A percentile compares a stretch with the other conserved stretches of the same genome.
These are phyloP conservation scores for Arbacia lixula DNA, from an alignment of 53 echinoderm and acorn worm species.

Conservation along the genomic window DNA sequence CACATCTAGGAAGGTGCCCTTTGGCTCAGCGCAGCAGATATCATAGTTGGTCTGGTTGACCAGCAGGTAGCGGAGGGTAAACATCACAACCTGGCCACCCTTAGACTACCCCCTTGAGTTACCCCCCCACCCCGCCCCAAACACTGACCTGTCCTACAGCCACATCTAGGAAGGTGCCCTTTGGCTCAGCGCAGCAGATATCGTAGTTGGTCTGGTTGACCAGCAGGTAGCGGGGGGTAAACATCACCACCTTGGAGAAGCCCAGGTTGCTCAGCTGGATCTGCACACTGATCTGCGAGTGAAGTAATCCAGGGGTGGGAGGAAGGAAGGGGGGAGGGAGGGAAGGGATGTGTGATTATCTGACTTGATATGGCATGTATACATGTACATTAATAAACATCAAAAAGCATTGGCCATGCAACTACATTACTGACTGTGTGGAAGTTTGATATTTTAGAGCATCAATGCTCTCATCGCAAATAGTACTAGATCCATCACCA, in stretches of 20 bases:
- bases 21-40: constrained; percentile 65
- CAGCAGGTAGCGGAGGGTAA: constrained; percentile 81
- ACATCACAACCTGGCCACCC: constrained; percentile 66
- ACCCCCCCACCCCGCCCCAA: not conserved
- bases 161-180: constrained; percentile 66
- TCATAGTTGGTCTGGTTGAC: constrained; percentile 83
- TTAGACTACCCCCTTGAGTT: not conserved
- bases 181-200: constrained; percentile 75
- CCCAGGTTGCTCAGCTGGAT: constrained; percentile 92
- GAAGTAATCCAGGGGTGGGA: no score
- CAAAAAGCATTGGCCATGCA: no score
- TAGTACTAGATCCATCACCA: no score
- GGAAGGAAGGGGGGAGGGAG: no score
- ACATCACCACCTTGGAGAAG: constrained; percentile 95
- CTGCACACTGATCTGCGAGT: constrained; percentile 94
- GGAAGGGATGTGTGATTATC: no score
- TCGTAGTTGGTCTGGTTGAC: constrained; percentile 92
- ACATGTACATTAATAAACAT: no score
- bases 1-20: constrained; percentile 60
- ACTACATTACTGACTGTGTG: no score
- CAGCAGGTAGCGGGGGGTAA: constrained; percentile 88
- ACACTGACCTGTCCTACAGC: constrained; percentile 65
- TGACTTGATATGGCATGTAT: no score
- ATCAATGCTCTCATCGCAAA: no score
- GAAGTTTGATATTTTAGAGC: no score